Percentiles rank a stretch among this genome's conserved stretches.
These are phyloP conservation scores for Drosophila tripunctata DNA, from an alignment of 2,888 invertebrate species.

Conservation along the genomic window DNA sequence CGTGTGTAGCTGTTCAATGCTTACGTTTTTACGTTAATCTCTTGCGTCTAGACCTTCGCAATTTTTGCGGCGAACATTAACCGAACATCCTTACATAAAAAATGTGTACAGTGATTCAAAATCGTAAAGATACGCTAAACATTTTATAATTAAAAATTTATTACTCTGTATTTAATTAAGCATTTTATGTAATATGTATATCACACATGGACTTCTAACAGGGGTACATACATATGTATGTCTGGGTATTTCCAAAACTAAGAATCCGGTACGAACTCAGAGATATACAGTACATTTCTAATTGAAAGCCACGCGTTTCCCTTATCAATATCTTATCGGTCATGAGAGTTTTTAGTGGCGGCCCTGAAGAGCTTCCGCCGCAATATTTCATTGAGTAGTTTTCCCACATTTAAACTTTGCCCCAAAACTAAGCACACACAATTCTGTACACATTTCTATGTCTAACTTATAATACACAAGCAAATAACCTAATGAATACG, in stretches of 20 bases:
- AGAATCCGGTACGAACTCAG: neutral
- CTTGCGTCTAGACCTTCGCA: conserved; percentile 70
- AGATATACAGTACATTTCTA: neutral
- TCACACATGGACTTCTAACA: too few relatives aligned
- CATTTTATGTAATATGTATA: neutral
- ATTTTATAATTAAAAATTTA: too few relatives aligned
- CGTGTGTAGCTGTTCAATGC: conserved; percentile 24
- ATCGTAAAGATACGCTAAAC: neutral
- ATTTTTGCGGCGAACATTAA: conserved; percentile 29
- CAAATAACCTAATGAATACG: conserved; percentile 11
- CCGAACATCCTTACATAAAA: conserved; percentile 5
- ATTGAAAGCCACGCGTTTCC: conserved; percentile 16
- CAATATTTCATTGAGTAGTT: conserved; percentile 53
- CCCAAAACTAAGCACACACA: neutral
- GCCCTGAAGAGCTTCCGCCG: conserved; percentile 35
- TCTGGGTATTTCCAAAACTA: conserved; percentile 4
- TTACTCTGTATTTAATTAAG: neutral
- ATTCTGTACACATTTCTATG: too few relatives aligned
- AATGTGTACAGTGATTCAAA: neutral
- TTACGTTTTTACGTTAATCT: conserved; percentile 37
- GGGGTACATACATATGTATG: too few relatives aligned
- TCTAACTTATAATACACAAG: neutral
- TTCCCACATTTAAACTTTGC: conserved; percentile 9
- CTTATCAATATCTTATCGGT: conserved; percentile 53
- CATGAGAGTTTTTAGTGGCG: conserved; percentile 20